These are phyloP conservation scores for Drosophila siamana DNA, from an alignment of 2,888 invertebrate species.

Conservation along the genomic window DNA sequence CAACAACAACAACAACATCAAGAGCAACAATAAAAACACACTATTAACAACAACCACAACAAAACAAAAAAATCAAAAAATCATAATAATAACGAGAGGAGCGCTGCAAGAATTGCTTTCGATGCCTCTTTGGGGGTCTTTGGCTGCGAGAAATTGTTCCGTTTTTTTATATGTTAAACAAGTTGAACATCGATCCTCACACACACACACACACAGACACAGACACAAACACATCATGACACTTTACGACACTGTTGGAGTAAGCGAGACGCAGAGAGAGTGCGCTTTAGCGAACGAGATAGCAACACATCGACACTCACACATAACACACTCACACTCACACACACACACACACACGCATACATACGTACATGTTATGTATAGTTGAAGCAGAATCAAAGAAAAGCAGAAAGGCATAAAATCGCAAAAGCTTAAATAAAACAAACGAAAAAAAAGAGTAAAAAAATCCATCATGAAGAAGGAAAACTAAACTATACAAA, in stretches of 20 bases:
- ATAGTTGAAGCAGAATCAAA: conserved; percentile 31
- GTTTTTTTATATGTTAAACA: conserved; percentile 11
- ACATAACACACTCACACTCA: conserved; percentile 14
- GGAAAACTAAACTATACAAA: conserved; percentile 32
- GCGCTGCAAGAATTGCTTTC: conserved; percentile 5
- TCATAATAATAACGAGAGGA: background rate
- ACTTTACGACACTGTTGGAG: conserved; percentile 1
- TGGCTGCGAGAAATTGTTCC: conserved; percentile 7
- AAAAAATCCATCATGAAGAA: conserved; percentile 9
- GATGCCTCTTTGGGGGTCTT: conserved; percentile 13
- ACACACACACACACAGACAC: background rate
- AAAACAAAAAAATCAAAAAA: conserved; percentile 1
- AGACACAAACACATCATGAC: background rate
- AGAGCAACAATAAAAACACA: conserved; percentile 35
- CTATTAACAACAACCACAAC: conserved; percentile 31
- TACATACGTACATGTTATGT: conserved; percentile 47
- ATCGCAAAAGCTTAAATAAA: conserved; percentile 43
- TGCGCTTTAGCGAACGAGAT: conserved; percentile 11
- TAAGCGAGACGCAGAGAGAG: background rate
- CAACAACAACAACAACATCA: conserved; percentile 28
- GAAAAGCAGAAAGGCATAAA: conserved; percentile 35
- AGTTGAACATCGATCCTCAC: background rate
- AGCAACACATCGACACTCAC: conserved; percentile 12
- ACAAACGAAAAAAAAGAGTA: conserved; percentile 14
- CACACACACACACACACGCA: conserved; percentile 13